phyloP scores from a whole-genome alignment of 2,113 vertebrate genomes.

The Macrotus californicus region DNA sequence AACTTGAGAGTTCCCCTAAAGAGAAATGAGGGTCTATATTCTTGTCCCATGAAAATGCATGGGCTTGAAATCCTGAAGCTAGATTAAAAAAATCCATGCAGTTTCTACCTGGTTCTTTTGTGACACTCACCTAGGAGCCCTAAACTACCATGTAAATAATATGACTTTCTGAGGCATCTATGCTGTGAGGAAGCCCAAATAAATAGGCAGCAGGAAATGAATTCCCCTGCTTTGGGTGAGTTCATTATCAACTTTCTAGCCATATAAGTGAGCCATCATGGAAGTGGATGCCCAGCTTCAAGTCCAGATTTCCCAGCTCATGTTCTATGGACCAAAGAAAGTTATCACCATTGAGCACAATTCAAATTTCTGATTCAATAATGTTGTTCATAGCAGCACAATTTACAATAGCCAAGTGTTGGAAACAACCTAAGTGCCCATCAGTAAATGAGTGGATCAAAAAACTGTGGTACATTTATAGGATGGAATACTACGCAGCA shows the following conservation, averaged over 20 bases:
- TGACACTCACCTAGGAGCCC: neutral
- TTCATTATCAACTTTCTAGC: neutral
- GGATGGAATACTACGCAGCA: no score
- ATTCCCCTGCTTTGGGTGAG: accelerated
- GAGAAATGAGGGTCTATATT: neutral
- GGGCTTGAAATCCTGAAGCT: neutral
- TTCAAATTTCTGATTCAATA: neutral
- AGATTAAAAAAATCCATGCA: neutral
- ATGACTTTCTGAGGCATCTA: neutral
- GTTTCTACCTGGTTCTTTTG: neutral
- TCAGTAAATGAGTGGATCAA: no score
- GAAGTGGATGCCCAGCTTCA: neutral
- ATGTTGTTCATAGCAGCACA: no score
- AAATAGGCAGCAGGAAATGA: neutral
- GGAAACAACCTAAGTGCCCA: no score
- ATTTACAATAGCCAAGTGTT: no score
- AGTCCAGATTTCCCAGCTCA: neutral
- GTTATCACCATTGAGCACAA: no score
- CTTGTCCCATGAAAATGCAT: neutral
- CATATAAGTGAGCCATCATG: neutral
- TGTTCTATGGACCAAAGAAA: neutral
- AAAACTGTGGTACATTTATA: no score
- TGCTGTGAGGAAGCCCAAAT: neutral
- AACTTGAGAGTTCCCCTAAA: neutral
- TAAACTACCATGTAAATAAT: neutral